phyloP scores from a whole-genome alignment of 2,113 vertebrate species.

The Hippocampus abdominalis region DNA sequence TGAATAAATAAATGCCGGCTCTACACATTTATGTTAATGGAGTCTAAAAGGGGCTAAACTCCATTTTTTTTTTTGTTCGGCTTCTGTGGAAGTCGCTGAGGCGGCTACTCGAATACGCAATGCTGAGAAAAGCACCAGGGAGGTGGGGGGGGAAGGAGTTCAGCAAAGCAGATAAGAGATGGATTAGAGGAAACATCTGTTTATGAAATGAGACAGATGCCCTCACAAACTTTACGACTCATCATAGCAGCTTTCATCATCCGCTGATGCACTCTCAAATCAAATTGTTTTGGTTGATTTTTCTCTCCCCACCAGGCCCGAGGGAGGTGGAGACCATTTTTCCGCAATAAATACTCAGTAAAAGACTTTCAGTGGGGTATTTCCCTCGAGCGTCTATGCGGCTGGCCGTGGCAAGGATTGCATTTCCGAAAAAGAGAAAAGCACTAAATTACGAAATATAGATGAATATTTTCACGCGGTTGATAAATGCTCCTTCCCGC shows the following conservation, averaged over 20 bases:
- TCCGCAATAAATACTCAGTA: conserved; percentile 23
- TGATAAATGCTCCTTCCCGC: neutral
- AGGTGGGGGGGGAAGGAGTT: neutral
- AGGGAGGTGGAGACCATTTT: conserved; percentile 7
- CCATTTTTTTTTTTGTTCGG: neutral
- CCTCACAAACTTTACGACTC: conserved; percentile 30
- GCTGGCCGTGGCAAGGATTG: neutral
- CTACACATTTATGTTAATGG: neutral
- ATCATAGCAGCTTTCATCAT: conserved; percentile 31
- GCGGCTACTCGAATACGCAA: neutral
- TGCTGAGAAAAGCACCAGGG: neutral
- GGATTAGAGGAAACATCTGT: conserved; percentile 54
- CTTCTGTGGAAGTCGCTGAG: neutral
- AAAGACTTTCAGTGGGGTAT: conserved; percentile 3
- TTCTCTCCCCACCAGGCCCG: too few relatives aligned
- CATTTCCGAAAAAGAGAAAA: neutral
- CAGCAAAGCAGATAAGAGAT: conserved; percentile 8
- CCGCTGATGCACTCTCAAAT: conserved; percentile 41
- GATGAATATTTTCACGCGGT: neutral
- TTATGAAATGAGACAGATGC: conserved; percentile 39
- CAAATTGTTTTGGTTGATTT: conserved; percentile 38
- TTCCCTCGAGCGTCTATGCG: neutral
- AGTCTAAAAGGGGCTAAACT: neutral
- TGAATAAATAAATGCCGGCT: neutral
- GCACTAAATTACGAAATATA: neutral